Evolutionary conservation across 2,888 invertebrate species (phyloP).

Genomic region (Agapostemon virescens): DNA sequence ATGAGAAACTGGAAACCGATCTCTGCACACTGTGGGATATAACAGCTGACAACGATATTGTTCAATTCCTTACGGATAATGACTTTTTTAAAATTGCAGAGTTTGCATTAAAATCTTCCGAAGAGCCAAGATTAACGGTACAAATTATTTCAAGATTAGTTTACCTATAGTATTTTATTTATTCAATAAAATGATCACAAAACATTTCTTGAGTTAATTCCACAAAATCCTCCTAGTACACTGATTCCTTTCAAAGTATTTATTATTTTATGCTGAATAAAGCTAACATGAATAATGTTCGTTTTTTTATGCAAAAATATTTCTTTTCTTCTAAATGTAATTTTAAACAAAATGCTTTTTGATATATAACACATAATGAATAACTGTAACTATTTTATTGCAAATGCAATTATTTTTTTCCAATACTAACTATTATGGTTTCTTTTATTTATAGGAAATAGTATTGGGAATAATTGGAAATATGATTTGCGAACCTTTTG

Average conservation of each 20-base stretch:
- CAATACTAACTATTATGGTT: conserved; percentile 14
- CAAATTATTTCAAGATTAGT: conserved; percentile 16
- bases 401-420: not conserved
- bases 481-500: conserved; percentile 87
- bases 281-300: not conserved
- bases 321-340: not conserved
- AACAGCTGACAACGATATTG: conserved; percentile 90
- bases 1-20: conserved; percentile 86
- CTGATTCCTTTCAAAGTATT: not conserved
- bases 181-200: conserved; percentile 28
- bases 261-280: not conserved
- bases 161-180: conserved; percentile 23
- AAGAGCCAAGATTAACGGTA: conserved; percentile 84
- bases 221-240: not conserved
- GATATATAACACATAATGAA: too few relatives aligned
- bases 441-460: conserved; percentile 84
- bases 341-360: not conserved
- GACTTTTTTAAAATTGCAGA: conserved; percentile 86
- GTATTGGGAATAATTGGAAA: conserved; percentile 92
- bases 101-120: conserved; percentile 82
- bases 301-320: not conserved
- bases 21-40: conserved; percentile 92
- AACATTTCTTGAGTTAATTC: not conserved
- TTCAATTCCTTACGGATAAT: conserved; percentile 85
- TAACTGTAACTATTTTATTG: not conserved